A percentile compares a stretch with the other conserved stretches of the same genome.
Evolutionary conservation across 2,888 invertebrate genomes (phyloP).

Genomic region (Xestia c-nigrum): DNA sequence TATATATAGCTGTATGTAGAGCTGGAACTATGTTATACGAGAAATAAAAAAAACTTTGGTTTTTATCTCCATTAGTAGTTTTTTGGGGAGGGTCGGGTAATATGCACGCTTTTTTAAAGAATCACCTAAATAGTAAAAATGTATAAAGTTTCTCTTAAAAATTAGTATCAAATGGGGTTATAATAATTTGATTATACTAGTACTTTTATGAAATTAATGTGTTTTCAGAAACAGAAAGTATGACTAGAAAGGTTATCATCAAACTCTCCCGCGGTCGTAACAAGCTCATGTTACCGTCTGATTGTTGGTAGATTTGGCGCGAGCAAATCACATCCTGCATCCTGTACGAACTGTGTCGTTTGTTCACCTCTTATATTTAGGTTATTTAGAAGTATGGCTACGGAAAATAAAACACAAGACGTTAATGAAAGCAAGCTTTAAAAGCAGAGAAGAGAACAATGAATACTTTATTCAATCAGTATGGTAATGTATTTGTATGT

Average conservation of each 20-base stretch:
- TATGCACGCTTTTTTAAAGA: no score
- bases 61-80: no score
- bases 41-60: no score
- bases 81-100: no score
- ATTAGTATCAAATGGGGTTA: no score
- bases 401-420: background rate
- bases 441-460: background rate
- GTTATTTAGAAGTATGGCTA: conserved; percentile 9
- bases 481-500: no score
- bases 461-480: background rate
- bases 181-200: background rate
- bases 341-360: conserved; percentile 39
- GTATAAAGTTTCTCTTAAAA: no score
- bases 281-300: conserved; percentile 22
- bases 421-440: background rate
- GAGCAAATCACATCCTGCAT: conserved; percentile 48
- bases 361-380: conserved; percentile 38
- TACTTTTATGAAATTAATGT: background rate
- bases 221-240: background rate
- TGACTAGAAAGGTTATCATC: background rate
- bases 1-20: no score
- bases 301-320: conserved; percentile 48
- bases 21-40: no score
- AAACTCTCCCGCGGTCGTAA: conserved; percentile 4
- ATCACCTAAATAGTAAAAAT: background rate